Evolutionary conservation across 1,140 invertebrate genomes (phyloP).

Genomic region (Ganaspis sp.): DNA sequence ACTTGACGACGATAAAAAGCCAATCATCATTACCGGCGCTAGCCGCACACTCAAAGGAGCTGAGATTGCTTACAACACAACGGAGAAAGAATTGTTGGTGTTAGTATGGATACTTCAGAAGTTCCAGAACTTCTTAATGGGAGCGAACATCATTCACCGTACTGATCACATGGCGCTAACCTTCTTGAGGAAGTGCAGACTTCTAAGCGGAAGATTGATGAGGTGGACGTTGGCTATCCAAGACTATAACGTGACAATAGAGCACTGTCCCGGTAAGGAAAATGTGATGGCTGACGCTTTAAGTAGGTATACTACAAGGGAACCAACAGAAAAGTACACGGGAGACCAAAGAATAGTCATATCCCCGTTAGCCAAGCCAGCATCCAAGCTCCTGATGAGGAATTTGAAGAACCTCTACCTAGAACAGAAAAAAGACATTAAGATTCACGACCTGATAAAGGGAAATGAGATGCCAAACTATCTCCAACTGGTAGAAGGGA

Average conservation of each 20-base stretch:
- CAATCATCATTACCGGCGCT: not conserved
- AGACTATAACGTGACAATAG: not conserved
- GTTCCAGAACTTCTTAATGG: not conserved
- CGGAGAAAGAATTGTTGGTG: conserved; percentile 24
- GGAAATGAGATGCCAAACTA: not conserved
- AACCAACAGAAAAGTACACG: not conserved
- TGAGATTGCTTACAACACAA: no score
- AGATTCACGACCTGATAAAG: not conserved
- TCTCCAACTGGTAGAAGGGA: not conserved
- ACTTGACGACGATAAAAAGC: not conserved
- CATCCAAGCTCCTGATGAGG: not conserved
- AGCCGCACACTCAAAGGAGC: conserved; percentile 17
- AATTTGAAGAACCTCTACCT: not conserved
- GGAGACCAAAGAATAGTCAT: not conserved
- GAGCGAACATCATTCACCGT: not conserved
- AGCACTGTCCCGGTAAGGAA: not conserved
- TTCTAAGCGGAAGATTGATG: not conserved
- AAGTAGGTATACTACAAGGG: not conserved
- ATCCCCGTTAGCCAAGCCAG: not conserved
- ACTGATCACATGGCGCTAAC: conserved; percentile 23
- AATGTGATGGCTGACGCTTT: not conserved
- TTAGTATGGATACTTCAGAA: conserved; percentile 33
- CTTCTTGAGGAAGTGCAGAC: not conserved
- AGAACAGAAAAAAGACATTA: not conserved
- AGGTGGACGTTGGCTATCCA: not conserved